Base-by-base conservation (phyloP, 2,113 vertebrate genomes). In the Bolborhynchus lineola region DNA sequence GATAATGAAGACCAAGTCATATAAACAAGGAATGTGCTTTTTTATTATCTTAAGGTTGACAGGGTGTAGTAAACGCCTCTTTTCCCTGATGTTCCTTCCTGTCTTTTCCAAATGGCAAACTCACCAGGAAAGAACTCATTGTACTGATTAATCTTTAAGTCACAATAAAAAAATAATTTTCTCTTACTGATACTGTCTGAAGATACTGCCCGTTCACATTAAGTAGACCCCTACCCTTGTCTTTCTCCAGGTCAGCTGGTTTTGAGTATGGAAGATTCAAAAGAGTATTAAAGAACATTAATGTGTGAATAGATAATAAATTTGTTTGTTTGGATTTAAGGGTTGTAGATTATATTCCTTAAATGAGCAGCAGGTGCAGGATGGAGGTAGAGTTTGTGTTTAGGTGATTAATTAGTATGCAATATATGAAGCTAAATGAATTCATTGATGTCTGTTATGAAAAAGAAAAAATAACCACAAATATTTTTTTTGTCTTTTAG, bases 1-100 rank as follows among this genome's bases (percentile, higher is more conserved):
- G 94, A 95, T 97, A 95, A 92, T 88, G 88, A 95, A 92, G 90
- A 91, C 79, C 90, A 95, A 97, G 90, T 97, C 50, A 97, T 93
- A 95, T 88, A 95, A 96, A 94, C 86, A 93, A 91, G 62, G 47
- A 90, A 90, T 89, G 83, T 82, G 60, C 77, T 79, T 59, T 59
- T 80, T 88, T 79, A 94, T 74, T 72, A 95, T 93, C 95, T 89
- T 92, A 94, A 94, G 80, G 83, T 88, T 91, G 86, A 94, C 85
- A 76, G 91, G 86, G 82, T 92, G 39, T 87, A 78, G 55, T 90
- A 52, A 79, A 93, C 68, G 47, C 89, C 88, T 93, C 64, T 75
- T 82, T 95, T 92, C 67, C 90, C 94, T 50, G 85, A 81, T 92
- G 88, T 89, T 93, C 79, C 82, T 91, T 89, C 85, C 91, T 90